Percentiles rank a stretch among this genome's conserved stretches.
These are phyloP conservation scores for Nothoprocta perdicaria DNA, from an alignment of 2,113 vertebrate species.

Conservation along the genomic window DNA sequence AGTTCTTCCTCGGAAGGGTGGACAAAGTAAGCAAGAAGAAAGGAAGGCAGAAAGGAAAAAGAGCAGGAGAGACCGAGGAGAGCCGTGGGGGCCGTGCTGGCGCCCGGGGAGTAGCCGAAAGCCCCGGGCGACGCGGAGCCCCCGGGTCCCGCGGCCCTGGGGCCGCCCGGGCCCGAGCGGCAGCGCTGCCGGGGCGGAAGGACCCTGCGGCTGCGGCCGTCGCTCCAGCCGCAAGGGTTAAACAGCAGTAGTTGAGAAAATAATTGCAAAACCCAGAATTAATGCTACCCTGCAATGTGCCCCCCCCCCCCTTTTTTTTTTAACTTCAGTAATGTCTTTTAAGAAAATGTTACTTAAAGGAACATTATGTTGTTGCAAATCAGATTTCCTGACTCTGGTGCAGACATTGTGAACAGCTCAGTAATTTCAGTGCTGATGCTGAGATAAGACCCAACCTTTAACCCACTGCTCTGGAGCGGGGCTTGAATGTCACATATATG, in stretches of 20 bases:
- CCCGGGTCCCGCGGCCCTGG: background rate
- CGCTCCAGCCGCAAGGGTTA: slow-evolving; percentile 68
- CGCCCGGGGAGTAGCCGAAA: background rate
- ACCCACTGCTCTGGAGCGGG: background rate
- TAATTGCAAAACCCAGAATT: slow-evolving; percentile 71
- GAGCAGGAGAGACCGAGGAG: background rate
- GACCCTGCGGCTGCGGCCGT: slow-evolving; percentile 25
- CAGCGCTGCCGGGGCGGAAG: background rate
- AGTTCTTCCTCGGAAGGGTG: background rate
- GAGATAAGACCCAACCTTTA: slow-evolving; percentile 62
- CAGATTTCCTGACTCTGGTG: slow-evolving; percentile 72
- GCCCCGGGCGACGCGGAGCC: background rate
- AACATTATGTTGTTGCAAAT: slow-evolving; percentile 75
- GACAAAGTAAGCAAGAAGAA: too few relatives aligned
- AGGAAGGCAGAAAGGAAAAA: background rate
- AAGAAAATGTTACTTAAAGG: slow-evolving; percentile 72
- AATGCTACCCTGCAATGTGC: slow-evolving; percentile 52
- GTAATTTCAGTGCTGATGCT: slow-evolving; percentile 60
- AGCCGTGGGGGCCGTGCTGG: too few relatives aligned
- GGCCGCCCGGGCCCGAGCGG: too few relatives aligned
- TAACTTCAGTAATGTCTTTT: slow-evolving; percentile 72
- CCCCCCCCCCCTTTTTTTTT: slow-evolving; percentile 29
- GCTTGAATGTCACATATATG: slow-evolving; percentile 27
- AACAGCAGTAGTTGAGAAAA: slow-evolving; percentile 71
- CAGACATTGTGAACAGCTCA: slow-evolving; percentile 62